A percentile compares a stretch with the other conserved stretches of the same genome.
phyloP scores from a whole-genome alignment of 2,888 invertebrate species.

The Drosophila vallismaia region DNA sequence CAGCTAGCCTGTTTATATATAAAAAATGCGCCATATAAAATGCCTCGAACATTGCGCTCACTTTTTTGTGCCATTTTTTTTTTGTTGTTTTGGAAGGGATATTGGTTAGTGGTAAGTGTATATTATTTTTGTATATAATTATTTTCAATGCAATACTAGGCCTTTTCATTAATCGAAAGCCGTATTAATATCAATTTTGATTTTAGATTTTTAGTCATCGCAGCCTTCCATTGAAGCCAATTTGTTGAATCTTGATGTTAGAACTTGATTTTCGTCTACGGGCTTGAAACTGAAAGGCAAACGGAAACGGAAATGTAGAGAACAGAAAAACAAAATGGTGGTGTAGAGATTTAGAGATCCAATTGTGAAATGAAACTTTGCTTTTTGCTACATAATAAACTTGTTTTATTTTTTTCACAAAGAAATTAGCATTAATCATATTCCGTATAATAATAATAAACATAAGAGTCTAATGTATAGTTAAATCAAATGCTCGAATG shows the following conservation, averaged over 20 bases:
- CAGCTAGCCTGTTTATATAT: slow-evolving; percentile 66
- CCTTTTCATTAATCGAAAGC: slow-evolving; percentile 57
- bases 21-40: slow-evolving; percentile 77
- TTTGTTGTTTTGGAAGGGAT: slow-evolving; percentile 55
- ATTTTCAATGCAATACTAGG: slow-evolving; percentile 46
- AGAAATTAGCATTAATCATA: slow-evolving; percentile 75
- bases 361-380: slow-evolving; percentile 57
- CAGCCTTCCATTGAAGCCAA: slow-evolving; percentile 78
- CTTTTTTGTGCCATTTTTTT: slow-evolving; percentile 39
- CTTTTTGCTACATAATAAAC: slow-evolving; percentile 77
- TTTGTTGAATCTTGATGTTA: slow-evolving; percentile 56
- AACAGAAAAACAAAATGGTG: not conserved
- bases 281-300: slow-evolving; percentile 19
- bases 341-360: slow-evolving; percentile 6
- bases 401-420: slow-evolving; percentile 68
- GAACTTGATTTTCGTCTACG: slow-evolving; percentile 12
- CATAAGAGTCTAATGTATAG: slow-evolving; percentile 65
- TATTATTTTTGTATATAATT: slow-evolving; percentile 36
- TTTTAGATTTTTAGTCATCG: slow-evolving; percentile 72
- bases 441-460: slow-evolving; percentile 69
- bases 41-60: slow-evolving; percentile 62
- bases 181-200: slow-evolving; percentile 74
- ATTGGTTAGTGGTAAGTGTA: slow-evolving; percentile 49
- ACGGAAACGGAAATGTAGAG: slow-evolving; percentile 18
- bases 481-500: slow-evolving; percentile 76